These are phyloP conservation scores for Aeoliscus strigatus DNA, from an alignment of 2,797 vertebrate genomes.

Conservation along the genomic window DNA sequence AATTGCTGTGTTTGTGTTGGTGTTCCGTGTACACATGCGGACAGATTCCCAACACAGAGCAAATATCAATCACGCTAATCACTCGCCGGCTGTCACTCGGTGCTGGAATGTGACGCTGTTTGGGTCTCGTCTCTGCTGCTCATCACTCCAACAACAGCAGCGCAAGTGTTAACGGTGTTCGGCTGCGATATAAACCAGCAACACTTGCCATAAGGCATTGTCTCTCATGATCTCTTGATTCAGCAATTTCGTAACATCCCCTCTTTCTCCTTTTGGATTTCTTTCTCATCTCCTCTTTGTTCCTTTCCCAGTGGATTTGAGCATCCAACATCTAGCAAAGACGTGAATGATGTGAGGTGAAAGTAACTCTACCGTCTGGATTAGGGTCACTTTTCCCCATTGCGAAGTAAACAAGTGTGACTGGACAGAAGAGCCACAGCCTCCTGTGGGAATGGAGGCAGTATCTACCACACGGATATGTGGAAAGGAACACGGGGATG, in stretches of 20 bases:
- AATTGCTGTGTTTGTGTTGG: constrained; percentile 61
- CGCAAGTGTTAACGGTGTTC: too few species aligned
- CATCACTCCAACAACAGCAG: constrained; percentile 1
- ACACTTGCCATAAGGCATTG: constrained; percentile 48
- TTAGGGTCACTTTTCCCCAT: constrained; percentile 41
- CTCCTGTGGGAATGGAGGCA: constrained; percentile 27
- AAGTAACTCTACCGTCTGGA: constrained; percentile 61
- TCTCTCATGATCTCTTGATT: constrained; percentile 47
- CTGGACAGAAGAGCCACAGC: constrained; percentile 16
- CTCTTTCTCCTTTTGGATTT: constrained; percentile 7
- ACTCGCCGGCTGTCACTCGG: constrained; percentile 32
- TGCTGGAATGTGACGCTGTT: constrained; percentile 23
- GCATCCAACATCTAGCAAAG: constrained; percentile 44
- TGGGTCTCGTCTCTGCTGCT: neutral
- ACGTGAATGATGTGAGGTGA: constrained; percentile 33
- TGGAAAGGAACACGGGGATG: too few species aligned
- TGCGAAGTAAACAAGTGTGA: constrained; percentile 29
- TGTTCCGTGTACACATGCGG: constrained; percentile 42
- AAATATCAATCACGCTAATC: constrained; percentile 64
- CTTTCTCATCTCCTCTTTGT: constrained; percentile 14
- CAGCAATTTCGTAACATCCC: constrained; percentile 41
- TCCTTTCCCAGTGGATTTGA: constrained; percentile 32
- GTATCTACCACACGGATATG: too few species aligned
- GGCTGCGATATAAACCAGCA: constrained; percentile 38
- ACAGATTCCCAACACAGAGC: constrained; percentile 51